phyloP scores from a whole-genome alignment of 1,140 invertebrate genomes.

The Phymorhynchus buccinoides region DNA sequence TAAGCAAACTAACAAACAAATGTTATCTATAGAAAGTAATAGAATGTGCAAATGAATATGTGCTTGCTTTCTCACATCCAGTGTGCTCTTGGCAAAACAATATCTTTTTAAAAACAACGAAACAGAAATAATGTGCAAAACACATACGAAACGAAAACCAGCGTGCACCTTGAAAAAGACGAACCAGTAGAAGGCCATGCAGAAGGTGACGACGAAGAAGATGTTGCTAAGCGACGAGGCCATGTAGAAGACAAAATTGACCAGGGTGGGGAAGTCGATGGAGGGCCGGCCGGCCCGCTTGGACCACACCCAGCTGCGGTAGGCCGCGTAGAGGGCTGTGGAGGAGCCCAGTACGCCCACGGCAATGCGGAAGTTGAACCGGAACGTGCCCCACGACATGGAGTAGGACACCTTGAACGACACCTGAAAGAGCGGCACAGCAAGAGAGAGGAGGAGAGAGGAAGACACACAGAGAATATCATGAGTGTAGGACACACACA shows the following conservation, averaged over 20 bases:
- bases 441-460: no score
- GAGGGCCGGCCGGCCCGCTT: slow-evolving; percentile 71
- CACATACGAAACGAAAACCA: no score
- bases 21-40: no score
- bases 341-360: slow-evolving; percentile 78
- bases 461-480: no score
- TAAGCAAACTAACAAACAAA: no score
- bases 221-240: slow-evolving; percentile 80
- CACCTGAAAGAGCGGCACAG: neutral
- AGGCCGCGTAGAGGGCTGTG: slow-evolving; percentile 77
- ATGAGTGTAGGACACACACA: no score
- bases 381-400: slow-evolving; percentile 73
- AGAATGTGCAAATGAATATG: no score
- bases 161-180: slow-evolving; percentile 83
- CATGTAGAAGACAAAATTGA: slow-evolving; percentile 80
- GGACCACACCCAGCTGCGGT: slow-evolving; percentile 80
- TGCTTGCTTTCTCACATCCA: no score
- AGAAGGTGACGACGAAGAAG: slow-evolving; percentile 80
- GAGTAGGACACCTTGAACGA: slow-evolving; percentile 74
- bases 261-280: slow-evolving; percentile 75
- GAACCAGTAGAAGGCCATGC: slow-evolving; percentile 80
- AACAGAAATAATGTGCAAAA: no score
- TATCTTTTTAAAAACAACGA: no score
- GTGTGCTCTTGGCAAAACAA: no score
- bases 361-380: slow-evolving; percentile 76